Conservation (phyloP, 2,888 invertebrate species). For the Agonum fuliginosum region DNA sequence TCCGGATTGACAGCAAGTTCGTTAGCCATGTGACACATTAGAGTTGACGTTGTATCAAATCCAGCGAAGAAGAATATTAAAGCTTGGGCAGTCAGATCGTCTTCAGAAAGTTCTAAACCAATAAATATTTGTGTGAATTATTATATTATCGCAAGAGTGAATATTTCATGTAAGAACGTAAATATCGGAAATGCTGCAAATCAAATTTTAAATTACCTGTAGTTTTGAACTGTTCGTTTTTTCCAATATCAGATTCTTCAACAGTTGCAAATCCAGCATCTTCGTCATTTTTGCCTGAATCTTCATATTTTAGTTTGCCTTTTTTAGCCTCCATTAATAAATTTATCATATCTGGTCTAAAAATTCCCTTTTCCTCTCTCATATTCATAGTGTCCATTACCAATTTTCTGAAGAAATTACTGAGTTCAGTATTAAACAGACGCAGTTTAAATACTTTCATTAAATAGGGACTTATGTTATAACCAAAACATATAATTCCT, state of each 20-base stretch:
- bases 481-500: conserved; percentile 47
- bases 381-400: conserved; percentile 65
- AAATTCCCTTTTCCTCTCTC: conserved; percentile 71
- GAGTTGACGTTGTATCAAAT: conserved; percentile 72
- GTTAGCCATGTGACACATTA: conserved; percentile 71
- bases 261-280: conserved; percentile 72
- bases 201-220: conserved; percentile 5
- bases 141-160: no score
- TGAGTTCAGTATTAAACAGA: conserved; percentile 55
- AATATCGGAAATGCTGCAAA: no score
- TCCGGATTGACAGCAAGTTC: conserved; percentile 72
- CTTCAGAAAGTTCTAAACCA: conserved; percentile 71
- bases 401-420: conserved; percentile 63
- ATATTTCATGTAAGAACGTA: no score
- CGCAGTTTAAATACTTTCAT: conserved; percentile 59
- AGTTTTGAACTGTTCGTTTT: conserved; percentile 62
- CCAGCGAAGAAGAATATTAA: conserved; percentile 74
- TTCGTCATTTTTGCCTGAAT: conserved; percentile 65
- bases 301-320: conserved; percentile 64
- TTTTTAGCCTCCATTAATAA: conserved; percentile 73
- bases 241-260: conserved; percentile 71
- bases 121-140: background rate
- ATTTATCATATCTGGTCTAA: conserved; percentile 75
- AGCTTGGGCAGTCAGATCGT: conserved; percentile 72
- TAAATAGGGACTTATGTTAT: conserved; percentile 37